Conservation (phyloP, 1,140 invertebrate genomes). For the Aphidius gifuensis region DNA sequence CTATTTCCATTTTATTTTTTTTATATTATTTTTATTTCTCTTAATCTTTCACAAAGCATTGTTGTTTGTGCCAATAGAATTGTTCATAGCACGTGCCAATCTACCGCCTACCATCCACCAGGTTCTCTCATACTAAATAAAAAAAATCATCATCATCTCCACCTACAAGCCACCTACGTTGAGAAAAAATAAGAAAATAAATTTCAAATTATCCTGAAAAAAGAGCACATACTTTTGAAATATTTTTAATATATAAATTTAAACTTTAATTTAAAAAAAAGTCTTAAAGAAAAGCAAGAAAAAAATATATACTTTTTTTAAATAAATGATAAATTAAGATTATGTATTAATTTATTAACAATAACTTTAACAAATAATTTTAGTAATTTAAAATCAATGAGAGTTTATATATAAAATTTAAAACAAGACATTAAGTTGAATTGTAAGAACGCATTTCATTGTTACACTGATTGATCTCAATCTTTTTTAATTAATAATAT, state of each 20-base stretch:
- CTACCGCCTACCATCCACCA: constrained; percentile 5
- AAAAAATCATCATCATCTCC: constrained; percentile 3
- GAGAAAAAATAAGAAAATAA: neutral
- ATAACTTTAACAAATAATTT: too few species aligned
- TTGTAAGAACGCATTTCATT: constrained; percentile 27
- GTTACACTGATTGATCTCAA: constrained; percentile 26
- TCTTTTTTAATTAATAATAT: constrained; percentile 18
- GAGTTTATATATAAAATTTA: neutral
- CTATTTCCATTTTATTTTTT: constrained; percentile 3
- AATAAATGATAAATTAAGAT: too few species aligned
- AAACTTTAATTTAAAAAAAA: too few species aligned
- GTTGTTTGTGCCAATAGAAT: too few species aligned
- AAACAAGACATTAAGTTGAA: neutral
- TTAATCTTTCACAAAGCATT: neutral
- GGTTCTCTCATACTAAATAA: too few species aligned
- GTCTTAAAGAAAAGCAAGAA: too few species aligned
- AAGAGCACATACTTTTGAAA: neutral
- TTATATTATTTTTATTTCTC: constrained; percentile 2
- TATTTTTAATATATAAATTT: neutral
- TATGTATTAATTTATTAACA: too few species aligned
- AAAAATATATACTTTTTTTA: too few species aligned
- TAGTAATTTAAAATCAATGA: neutral
- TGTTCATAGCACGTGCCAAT: too few species aligned
- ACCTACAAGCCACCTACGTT: constrained; percentile 22
- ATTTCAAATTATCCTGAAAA: neutral